Base-by-base conservation (phyloP, 2,797 vertebrate species). In the Oryzias sinensis region DNA sequence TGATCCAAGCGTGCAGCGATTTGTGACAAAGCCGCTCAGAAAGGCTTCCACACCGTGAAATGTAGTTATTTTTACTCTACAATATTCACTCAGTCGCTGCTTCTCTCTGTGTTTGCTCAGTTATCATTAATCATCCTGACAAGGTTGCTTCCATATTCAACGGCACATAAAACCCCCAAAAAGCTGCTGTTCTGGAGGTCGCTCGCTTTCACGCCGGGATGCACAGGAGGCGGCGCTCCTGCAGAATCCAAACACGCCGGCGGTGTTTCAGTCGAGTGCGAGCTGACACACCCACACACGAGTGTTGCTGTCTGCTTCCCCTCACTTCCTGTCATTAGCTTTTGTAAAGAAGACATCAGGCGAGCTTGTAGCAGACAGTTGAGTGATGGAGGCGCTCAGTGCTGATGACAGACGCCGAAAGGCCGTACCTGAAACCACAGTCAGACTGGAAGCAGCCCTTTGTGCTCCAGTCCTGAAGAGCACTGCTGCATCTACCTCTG, bases 41-140 rank as follows among this genome's bases (percentile, higher is more conserved):
- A 77, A 79, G 53, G 56, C 44, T 63, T 66, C 65, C 53, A 48
- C 66, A 53, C 48, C 56, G 40, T 15, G 27, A 68, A 51, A 68
- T 71, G 15, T 66, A n/a, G 68, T 67, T 53, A 40, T 42, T 42
- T 49, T 56, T 63, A 68, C 65, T 42, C 43, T 41, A 41, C 22
- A n/a, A 27, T 58, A 59, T 65, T 49, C 15, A 61, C 59, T 44
- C 62, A 63, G 63, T 46, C 59, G 29, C 49, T 56, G 62, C 55
- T 43, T 58, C 76, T 83, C 62, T 76, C 49, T 51, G 58, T 76
- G 45, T 41, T 42, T 69, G 63, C 58, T 58, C 43, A 59, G 47
- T 24, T 42, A 68, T 54, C 84, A 82, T 88, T 85, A 77, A 87
- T 90, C 83, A 81, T 69, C 68, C 79, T 86, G 81, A 80, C 56